These are phyloP conservation scores for Polyommatus iphigenia DNA, from an alignment of 2,888 invertebrate genomes.

Conservation along the genomic window DNA sequence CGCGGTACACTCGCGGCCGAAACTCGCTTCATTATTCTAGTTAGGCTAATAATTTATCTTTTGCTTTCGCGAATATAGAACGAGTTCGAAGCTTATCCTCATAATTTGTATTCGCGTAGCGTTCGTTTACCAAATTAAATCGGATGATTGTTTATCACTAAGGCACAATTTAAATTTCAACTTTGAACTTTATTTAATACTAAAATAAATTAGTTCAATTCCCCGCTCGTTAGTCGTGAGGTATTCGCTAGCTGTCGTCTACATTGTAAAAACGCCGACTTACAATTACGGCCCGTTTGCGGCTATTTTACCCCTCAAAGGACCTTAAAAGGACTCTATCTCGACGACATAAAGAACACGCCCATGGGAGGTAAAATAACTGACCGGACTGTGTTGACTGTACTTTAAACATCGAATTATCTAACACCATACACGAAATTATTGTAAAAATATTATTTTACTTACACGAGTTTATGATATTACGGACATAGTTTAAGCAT, in stretches of 20 bases:
- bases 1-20: background rate
- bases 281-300: background rate
- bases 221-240: slow-evolving; percentile 49
- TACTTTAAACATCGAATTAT: slow-evolving; percentile 35
- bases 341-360: background rate
- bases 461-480: slow-evolving; percentile 21
- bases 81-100: slow-evolving; percentile 28
- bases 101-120: slow-evolving; percentile 34
- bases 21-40: slow-evolving; percentile 22
- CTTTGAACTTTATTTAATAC: slow-evolving; percentile 75
- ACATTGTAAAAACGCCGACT: slow-evolving; percentile 40
- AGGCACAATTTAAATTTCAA: slow-evolving; percentile 78
- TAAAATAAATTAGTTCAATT: slow-evolving; percentile 70
- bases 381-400: slow-evolving; percentile 2
- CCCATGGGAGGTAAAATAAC: background rate
- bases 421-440: slow-evolving; percentile 38
- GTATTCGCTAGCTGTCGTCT: slow-evolving; percentile 43
- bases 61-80: slow-evolving; percentile 35
- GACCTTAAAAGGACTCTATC: background rate
- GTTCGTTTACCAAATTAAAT: slow-evolving; percentile 56
- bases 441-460: slow-evolving; percentile 39
- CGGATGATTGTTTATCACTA: slow-evolving; percentile 70
- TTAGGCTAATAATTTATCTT: slow-evolving; percentile 30
- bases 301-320: background rate
- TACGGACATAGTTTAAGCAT: slow-evolving; percentile 9